Percentiles rank a stretch among this genome's conserved stretches.
These are phyloP conservation scores for Phrynocephalus guinanensis DNA, from an alignment of 2,797 vertebrate species.

Conservation along the genomic window DNA sequence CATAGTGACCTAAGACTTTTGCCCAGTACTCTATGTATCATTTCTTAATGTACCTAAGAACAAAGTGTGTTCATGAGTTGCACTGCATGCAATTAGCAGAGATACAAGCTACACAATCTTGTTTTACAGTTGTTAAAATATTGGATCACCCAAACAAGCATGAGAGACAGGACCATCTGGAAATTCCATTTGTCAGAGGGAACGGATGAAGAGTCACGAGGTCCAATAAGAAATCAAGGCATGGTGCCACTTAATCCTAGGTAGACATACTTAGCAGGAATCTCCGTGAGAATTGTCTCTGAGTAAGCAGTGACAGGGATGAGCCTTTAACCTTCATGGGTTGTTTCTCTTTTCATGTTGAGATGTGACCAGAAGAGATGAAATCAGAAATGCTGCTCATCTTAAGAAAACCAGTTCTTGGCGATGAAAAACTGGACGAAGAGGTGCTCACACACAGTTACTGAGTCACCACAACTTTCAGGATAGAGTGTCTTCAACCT, in stretches of 20 bases:
- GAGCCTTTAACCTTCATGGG: neutral
- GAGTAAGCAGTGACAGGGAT: neutral
- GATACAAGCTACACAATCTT: too few species aligned
- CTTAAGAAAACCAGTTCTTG: neutral
- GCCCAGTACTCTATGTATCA: too few species aligned
- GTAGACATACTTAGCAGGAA: neutral
- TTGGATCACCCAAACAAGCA: too few species aligned
- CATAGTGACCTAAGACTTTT: too few species aligned
- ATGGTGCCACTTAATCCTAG: neutral
- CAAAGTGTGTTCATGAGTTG: too few species aligned
- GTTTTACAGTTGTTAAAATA: neutral
- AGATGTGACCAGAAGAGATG: neutral
- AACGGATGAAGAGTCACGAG: neutral
- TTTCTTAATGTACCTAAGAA: too few species aligned
- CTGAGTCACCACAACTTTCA: neutral
- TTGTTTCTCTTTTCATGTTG: neutral
- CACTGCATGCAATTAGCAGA: too few species aligned
- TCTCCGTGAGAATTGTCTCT: neutral
- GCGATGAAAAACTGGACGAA: too few species aligned
- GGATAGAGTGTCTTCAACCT: neutral
- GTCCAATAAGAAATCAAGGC: neutral
- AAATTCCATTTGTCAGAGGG: neutral
- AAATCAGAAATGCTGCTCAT: neutral
- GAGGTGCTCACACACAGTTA: neutral
- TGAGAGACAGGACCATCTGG: too few species aligned